These are phyloP conservation scores for Eremobia ochroleuca DNA, from an alignment of 2,888 invertebrate species.

Conservation along the genomic window DNA sequence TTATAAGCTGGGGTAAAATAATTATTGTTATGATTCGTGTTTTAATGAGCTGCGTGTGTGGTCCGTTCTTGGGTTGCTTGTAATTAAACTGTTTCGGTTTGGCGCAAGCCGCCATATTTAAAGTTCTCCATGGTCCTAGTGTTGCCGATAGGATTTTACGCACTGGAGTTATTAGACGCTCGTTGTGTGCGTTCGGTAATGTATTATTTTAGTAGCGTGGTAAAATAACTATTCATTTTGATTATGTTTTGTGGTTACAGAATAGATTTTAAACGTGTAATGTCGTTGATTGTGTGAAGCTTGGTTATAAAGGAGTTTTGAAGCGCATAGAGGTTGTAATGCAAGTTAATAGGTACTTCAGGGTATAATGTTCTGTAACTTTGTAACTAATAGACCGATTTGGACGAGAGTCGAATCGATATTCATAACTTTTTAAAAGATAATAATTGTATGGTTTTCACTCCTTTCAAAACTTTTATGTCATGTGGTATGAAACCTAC, in stretches of 20 bases:
- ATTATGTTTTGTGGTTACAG: constrained; percentile 47
- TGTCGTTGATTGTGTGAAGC: constrained; percentile 22
- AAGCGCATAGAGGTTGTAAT: not conserved
- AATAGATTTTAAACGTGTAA: constrained; percentile 42
- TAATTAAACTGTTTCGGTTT: constrained; percentile 85
- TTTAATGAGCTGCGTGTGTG: constrained; percentile 90
- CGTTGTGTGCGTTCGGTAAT: constrained; percentile 46
- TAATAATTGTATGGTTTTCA: not conserved
- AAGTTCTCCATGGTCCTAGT: constrained; percentile 77
- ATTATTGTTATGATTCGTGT: constrained; percentile 87
- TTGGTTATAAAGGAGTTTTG: constrained; percentile 8
- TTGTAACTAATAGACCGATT: constrained; percentile 15
- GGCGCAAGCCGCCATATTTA: constrained; percentile 81
- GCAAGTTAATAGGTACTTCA: not conserved
- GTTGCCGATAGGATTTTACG: constrained; percentile 70
- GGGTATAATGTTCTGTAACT: not conserved
- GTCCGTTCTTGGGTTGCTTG: constrained; percentile 80
- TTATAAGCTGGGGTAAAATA: constrained; percentile 87
- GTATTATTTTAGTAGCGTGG: constrained; percentile 49
- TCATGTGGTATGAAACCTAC: too few relatives aligned
- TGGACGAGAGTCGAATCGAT: not conserved
- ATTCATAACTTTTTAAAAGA: not conserved
- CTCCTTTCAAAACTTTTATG: not conserved
- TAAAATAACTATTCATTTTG: constrained; percentile 50
- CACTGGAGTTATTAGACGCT: constrained; percentile 64